Conservation (phyloP, 2,888 invertebrate genomes). For the Caenorhabditis afra region DNA sequence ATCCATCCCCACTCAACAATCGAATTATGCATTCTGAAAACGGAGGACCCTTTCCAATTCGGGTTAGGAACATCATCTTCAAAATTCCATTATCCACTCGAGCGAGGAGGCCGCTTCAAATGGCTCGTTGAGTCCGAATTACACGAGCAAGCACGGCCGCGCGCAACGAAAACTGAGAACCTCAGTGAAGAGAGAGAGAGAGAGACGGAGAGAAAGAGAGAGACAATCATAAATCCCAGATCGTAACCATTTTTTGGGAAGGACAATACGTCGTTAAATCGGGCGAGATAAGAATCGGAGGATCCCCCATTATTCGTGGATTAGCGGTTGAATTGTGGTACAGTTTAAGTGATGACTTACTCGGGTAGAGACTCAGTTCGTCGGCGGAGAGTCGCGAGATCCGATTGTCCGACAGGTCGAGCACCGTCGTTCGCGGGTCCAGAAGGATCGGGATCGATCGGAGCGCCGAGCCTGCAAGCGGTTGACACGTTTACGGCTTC, state of each 20-base stretch:
- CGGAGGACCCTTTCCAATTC: slow-evolving; percentile 23
- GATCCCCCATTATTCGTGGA: too few relatives aligned
- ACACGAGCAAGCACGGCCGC: slow-evolving; percentile 11
- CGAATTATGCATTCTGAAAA: slow-evolving; percentile 57
- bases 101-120: slow-evolving; percentile 25
- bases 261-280: slow-evolving; percentile 44
- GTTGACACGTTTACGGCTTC: slow-evolving; percentile 31
- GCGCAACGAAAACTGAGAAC: slow-evolving; percentile 1
- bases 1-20: slow-evolving; percentile 44
- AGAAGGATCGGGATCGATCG: slow-evolving; percentile 66
- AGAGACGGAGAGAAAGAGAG: not conserved
- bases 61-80: slow-evolving; percentile 54
- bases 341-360: slow-evolving; percentile 48
- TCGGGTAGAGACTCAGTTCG: slow-evolving; percentile 67
- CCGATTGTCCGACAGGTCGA: slow-evolving; percentile 63
- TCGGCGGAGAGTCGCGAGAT: slow-evolving; percentile 62
- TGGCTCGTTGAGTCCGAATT: slow-evolving; percentile 21
- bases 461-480: slow-evolving; percentile 37
- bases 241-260: slow-evolving; percentile 20
- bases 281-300: slow-evolving; percentile 30
- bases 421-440: slow-evolving; percentile 61
- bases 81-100: slow-evolving; percentile 65
- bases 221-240: slow-evolving; percentile 20
- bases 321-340: slow-evolving; percentile 19
- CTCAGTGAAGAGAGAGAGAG: not conserved